Conservation (phyloP, 2,797 vertebrate genomes). For the Poeciliopsis turneri region DNA sequence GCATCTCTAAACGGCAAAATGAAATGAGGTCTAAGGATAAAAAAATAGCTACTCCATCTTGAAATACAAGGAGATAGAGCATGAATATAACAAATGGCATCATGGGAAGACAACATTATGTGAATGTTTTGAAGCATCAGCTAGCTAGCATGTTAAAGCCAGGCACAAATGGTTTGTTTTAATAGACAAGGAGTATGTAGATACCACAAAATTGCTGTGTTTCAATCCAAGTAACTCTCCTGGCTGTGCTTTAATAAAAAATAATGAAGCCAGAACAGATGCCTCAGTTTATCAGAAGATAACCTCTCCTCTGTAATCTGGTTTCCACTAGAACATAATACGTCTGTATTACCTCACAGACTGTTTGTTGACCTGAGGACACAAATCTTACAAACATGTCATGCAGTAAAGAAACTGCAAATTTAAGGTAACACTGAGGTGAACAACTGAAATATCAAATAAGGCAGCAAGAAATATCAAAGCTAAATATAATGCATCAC, state of each 20-base stretch:
- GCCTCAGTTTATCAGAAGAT: background rate
- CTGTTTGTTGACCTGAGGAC: background rate
- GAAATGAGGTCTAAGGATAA: no score
- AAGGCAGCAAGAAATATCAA: constrained; percentile 26
- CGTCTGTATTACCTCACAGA: background rate
- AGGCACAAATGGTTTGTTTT: background rate
- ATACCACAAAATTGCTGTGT: background rate
- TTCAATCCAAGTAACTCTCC: background rate
- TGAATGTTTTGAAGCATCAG: background rate
- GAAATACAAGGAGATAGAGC: background rate
- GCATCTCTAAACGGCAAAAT: no score
- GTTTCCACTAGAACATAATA: background rate
- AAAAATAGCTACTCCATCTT: no score
- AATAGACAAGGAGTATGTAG: background rate
- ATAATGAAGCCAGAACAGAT: background rate
- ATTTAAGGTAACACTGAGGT: background rate
- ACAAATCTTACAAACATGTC: background rate
- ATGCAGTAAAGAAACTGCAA: background rate
- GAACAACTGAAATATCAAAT: background rate
- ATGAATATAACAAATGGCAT: background rate
- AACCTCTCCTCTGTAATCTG: background rate
- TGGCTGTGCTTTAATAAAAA: background rate
- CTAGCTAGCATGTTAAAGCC: background rate
- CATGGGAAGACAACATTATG: background rate
- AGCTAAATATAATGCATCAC: background rate